These are phyloP conservation scores for Acrocephalus kingi DNA, from an alignment of 2,113 vertebrate genomes.

Conservation along the genomic window DNA sequence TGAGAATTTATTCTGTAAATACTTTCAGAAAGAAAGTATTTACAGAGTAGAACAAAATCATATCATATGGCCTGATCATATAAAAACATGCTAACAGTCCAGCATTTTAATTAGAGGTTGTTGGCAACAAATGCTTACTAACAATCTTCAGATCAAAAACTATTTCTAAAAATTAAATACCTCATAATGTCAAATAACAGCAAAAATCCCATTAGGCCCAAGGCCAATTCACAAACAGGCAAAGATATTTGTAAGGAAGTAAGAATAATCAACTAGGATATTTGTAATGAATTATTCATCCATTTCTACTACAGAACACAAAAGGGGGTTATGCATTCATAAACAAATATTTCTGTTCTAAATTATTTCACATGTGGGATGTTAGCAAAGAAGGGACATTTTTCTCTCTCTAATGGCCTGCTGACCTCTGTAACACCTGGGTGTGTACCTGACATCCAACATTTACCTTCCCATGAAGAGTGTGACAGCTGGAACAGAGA, in stretches of 20 bases:
- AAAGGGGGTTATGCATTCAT: neutral
- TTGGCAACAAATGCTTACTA: neutral
- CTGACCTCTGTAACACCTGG: neutral
- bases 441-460: fast-evolving
- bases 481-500: neutral
- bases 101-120: neutral
- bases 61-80: neutral
- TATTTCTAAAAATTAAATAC: slow-evolving; percentile 8
- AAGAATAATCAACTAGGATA: slow-evolving; percentile 24
- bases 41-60: neutral
- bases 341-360: neutral
- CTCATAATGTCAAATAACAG: neutral
- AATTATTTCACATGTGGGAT: neutral
- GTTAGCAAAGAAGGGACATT: neutral
- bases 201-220: neutral
- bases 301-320: neutral
- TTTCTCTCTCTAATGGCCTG: neutral
- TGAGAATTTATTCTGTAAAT: neutral
- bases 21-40: neutral
- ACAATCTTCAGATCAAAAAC: neutral
- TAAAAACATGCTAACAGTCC: neutral
- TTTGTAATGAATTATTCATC: slow-evolving; percentile 51
- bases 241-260: neutral
- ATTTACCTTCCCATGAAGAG: neutral
- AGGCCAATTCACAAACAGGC: neutral